A percentile compares a stretch with the other conserved stretches of the same genome.
Conservation (phyloP, 53 echinoderm and acorn worm species). For the Hippasteria phrygiana region DNA sequence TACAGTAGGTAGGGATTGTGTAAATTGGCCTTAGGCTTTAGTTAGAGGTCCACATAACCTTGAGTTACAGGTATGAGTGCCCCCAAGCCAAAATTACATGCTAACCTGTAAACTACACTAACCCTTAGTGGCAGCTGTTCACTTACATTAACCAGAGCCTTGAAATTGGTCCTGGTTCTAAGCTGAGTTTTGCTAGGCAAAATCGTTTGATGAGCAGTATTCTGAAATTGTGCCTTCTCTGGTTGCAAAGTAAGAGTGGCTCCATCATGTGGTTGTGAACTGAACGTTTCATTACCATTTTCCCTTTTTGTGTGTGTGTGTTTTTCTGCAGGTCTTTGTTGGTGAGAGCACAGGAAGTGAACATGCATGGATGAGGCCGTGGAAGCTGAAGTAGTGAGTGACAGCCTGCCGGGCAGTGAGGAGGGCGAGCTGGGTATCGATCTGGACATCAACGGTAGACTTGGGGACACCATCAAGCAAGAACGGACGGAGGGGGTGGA, state of each 20-base stretch:
- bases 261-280: background rate
- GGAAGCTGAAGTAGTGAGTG: slow-evolving; percentile 60
- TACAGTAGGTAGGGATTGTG: too few relatives aligned
- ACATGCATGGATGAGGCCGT: slow-evolving; percentile 61
- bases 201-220: background rate
- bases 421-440: slow-evolving; percentile 63
- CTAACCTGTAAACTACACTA: too few relatives aligned
- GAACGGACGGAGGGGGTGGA: slow-evolving; percentile 23
- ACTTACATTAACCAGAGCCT: too few relatives aligned
- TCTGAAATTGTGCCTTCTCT: too few relatives aligned
- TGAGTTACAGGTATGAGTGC: too few relatives aligned
- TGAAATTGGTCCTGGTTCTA: background rate
- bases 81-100: too few relatives aligned
- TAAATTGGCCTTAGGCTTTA: too few relatives aligned
- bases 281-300: background rate
- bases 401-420: slow-evolving; percentile 65
- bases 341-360: slow-evolving; percentile 40
- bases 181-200: background rate
- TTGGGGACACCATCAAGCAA: slow-evolving; percentile 48
- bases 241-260: background rate
- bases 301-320: background rate
- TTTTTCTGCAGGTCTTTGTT: slow-evolving; percentile 47
- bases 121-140: too few relatives aligned
- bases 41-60: too few relatives aligned
- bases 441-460: slow-evolving; percentile 47